phyloP scores from a whole-genome alignment of 2,888 invertebrate species.

The Callyntrura guangdongensis region DNA sequence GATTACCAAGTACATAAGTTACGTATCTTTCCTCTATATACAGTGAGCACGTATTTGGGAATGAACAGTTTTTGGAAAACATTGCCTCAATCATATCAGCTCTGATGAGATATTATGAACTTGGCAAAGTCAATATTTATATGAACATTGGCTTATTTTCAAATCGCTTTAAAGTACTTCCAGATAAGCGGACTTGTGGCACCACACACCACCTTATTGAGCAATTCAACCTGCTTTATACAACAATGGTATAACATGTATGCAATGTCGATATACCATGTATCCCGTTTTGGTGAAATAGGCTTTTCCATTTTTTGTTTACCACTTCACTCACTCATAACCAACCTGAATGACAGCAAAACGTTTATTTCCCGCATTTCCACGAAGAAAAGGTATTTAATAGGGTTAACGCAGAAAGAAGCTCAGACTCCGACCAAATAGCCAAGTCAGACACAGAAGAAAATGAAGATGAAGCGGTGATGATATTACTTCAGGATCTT shows the following conservation, averaged over 20 bases:
- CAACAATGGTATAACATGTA: not conserved
- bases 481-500: not conserved
- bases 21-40: not conserved
- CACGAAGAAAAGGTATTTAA: constrained; percentile 6
- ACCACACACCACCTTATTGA: not conserved
- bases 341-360: constrained; percentile 21
- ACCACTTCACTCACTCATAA: not conserved
- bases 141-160: constrained; percentile 26
- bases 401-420: not conserved
- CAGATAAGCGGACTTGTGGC: constrained; percentile 20
- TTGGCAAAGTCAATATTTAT: constrained; percentile 44
- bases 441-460: not conserved
- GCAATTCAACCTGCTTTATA: not conserved
- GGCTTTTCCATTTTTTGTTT: constrained; percentile 36
- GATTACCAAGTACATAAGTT: constrained; percentile 5
- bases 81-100: not conserved
- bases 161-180: constrained; percentile 34
- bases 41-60: not conserved
- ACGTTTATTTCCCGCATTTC: constrained; percentile 2
- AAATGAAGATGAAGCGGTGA: not conserved
- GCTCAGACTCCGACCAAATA: not conserved
- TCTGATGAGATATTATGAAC: constrained; percentile 23
- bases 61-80: no score
- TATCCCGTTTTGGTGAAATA: not conserved
- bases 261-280: no score